Evolutionary conservation across 2,797 vertebrate genomes (phyloP).

Genomic region (Hippoglossus hippoglossus): DNA sequence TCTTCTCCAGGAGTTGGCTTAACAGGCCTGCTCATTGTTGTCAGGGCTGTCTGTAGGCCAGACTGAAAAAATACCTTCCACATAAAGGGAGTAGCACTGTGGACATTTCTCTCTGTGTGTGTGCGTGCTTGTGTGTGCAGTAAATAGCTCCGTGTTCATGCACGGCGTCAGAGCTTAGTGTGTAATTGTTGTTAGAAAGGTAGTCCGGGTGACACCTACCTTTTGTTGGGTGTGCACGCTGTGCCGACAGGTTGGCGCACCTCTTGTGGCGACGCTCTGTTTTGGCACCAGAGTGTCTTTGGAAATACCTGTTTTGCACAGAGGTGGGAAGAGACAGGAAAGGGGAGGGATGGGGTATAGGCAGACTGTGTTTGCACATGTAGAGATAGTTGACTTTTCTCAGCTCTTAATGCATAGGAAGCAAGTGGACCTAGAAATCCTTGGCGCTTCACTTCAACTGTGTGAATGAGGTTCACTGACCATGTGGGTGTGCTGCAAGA

Average conservation of each 20-base stretch:
- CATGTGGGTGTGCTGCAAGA: constrained; percentile 26
- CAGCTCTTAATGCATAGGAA: constrained; percentile 19
- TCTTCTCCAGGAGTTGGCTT: constrained; percentile 73
- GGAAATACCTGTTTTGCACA: constrained; percentile 81
- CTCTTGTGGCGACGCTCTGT: constrained; percentile 54
- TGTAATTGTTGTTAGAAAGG: constrained; percentile 56
- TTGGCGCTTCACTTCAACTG: neutral
- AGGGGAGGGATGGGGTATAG: constrained; percentile 24
- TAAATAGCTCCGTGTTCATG: constrained; percentile 52
- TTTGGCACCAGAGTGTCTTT: constrained; percentile 74
- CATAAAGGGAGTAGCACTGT: constrained; percentile 69
- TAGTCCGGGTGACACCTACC: constrained; percentile 53
- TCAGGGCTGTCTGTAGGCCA: constrained; percentile 74
- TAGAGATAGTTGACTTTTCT: constrained; percentile 35
- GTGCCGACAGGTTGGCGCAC: constrained; percentile 73
- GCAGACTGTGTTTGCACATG: constrained; percentile 61
- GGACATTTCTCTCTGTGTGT: constrained; percentile 43
- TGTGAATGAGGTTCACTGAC: constrained; percentile 29
- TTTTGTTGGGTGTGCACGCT: constrained; percentile 60
- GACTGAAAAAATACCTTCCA: constrained; percentile 78
- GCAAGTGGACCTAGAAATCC: constrained; percentile 28
- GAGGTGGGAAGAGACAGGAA: constrained; percentile 62
- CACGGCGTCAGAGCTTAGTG: constrained; percentile 36
- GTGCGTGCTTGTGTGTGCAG: constrained; percentile 25
- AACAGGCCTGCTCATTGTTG: constrained; percentile 82